Evolutionary conservation across 2,113 vertebrate genomes (phyloP).

Genomic region (Corapipo altera): DNA sequence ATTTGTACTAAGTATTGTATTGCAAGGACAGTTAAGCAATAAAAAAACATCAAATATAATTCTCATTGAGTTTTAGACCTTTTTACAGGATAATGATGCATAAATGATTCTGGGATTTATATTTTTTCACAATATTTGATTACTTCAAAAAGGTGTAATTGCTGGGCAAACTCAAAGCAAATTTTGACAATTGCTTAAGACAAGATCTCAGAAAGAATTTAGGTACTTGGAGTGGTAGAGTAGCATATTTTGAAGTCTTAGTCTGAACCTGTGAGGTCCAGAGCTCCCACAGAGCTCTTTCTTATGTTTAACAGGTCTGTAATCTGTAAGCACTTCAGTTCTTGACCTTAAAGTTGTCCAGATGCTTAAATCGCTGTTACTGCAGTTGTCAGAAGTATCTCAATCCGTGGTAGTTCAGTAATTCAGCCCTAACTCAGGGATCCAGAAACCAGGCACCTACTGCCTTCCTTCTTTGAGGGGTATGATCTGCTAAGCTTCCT

Average conservation of each 20-base stretch:
- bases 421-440: not conserved
- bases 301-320: conserved; percentile 40
- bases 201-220: not conserved
- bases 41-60: not conserved
- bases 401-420: conserved; percentile 44
- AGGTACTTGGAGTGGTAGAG: conserved; percentile 16
- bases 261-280: conserved; percentile 35
- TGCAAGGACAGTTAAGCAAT: not conserved
- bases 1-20: not conserved
- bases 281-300: conserved; percentile 24
- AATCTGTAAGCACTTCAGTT: conserved; percentile 56
- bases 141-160: not conserved
- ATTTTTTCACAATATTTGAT: not conserved
- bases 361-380: conserved; percentile 38
- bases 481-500: conserved; percentile 39
- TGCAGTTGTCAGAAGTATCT: conserved; percentile 44
- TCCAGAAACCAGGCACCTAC: conserved; percentile 14
- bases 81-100: not conserved
- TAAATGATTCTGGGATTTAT: not conserved
- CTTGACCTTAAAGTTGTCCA: conserved; percentile 57
- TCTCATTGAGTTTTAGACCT: not conserved
- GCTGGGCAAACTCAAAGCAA: not conserved
- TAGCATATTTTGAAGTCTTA: conserved; percentile 47
- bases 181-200: not conserved
- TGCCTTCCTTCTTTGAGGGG: conserved; percentile 15